phyloP scores from a whole-genome alignment of 2,797 vertebrate species.

The Crocidura indochinensis region DNA sequence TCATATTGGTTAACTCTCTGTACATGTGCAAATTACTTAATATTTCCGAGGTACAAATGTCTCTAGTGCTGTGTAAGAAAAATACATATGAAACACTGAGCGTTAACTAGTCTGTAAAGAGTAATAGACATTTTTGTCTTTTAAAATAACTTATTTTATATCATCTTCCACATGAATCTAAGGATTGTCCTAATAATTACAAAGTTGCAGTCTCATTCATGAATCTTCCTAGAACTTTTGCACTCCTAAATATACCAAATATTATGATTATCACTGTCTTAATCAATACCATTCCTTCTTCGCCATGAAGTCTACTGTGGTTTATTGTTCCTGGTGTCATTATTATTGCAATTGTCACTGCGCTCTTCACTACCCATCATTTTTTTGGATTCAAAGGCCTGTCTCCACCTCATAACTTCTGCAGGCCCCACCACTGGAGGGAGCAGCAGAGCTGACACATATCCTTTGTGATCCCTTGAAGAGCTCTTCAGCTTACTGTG shows the following conservation, averaged over 20 bases:
- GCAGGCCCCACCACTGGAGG: constrained; percentile 70
- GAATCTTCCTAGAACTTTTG: constrained; percentile 31
- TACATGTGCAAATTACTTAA: constrained; percentile 49
- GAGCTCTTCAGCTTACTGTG: not conserved
- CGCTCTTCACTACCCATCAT: not conserved
- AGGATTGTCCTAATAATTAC: constrained; percentile 9
- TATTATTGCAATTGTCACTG: not conserved
- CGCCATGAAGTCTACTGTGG: not conserved
- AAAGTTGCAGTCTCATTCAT: constrained; percentile 19
- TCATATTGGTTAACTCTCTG: constrained; percentile 23
- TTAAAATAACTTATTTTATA: constrained; percentile 17
- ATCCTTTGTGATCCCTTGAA: not conserved
- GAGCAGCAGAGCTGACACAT: constrained; percentile 59
- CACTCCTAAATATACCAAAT: constrained; percentile 18
- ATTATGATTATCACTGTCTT: constrained; percentile 5
- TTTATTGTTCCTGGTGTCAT: not conserved
- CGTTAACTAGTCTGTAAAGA: not conserved
- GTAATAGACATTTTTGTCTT: constrained; percentile 41
- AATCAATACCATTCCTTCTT: constrained; percentile 54
- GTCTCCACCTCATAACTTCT: constrained; percentile 22
- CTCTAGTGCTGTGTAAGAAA: constrained; percentile 42
- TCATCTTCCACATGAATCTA: constrained; percentile 44
- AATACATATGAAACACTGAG: constrained; percentile 64
- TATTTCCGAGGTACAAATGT: constrained; percentile 58
- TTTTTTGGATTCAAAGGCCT: not conserved